phyloP scores from a whole-genome alignment of 2,888 invertebrate species.

The Dendrolimus houi region DNA sequence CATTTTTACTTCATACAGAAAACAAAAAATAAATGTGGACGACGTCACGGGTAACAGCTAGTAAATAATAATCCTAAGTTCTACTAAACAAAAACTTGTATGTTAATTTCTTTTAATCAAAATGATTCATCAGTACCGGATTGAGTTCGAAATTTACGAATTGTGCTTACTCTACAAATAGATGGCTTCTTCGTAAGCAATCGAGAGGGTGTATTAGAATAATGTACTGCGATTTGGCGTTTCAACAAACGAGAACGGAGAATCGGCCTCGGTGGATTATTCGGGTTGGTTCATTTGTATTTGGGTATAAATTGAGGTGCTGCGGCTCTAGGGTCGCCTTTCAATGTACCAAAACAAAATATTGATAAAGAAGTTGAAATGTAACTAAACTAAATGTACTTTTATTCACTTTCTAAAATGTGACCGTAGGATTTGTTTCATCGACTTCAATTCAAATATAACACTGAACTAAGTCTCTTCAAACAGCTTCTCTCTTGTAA shows the following conservation, averaged over 20 bases:
- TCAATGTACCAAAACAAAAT: not conserved
- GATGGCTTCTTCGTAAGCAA: slow-evolving; percentile 73
- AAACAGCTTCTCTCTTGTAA: no score
- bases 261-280: slow-evolving; percentile 71
- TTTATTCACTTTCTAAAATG: not conserved
- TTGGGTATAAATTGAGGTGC: slow-evolving; percentile 66
- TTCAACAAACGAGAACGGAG: slow-evolving; percentile 67
- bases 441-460: no score
- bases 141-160: slow-evolving; percentile 24
- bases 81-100: no score
- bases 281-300: slow-evolving; percentile 57
- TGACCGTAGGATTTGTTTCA: no score
- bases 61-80: no score
- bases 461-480: no score
- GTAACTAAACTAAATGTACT: not conserved
- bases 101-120: no score
- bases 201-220: slow-evolving; percentile 72
- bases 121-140: no score
- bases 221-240: slow-evolving; percentile 72
- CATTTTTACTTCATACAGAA: no score
- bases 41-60: no score
- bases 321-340: slow-evolving; percentile 36
- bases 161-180: slow-evolving; percentile 61
- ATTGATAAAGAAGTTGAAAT: not conserved
- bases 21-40: no score